Evolutionary conservation across 37 sponge, comb jelly and placozoan species (phyloP).

Genomic region (Bolinopsis microptera): DNA sequence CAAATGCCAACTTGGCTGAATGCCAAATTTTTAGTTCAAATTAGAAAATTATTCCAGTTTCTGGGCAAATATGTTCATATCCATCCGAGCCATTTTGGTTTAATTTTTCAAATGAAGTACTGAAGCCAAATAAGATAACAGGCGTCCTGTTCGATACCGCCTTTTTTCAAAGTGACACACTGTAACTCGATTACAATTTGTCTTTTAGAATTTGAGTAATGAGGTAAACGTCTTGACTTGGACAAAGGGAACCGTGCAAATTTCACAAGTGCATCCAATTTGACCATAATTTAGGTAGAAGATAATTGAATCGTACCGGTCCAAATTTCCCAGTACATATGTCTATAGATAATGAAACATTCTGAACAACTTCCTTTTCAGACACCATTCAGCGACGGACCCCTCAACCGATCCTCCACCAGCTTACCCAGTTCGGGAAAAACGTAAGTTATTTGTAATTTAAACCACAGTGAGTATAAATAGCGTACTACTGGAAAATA

Average conservation of each 20-base stretch:
- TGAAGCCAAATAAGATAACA: neutral
- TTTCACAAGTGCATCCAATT: neutral
- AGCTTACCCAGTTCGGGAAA: conserved; percentile 67
- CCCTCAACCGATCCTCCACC: conserved; percentile 65
- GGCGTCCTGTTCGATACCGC: neutral
- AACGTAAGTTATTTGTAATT: neutral
- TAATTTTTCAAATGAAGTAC: too few relatives aligned
- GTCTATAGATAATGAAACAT: too few relatives aligned
- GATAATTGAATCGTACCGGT: neutral
- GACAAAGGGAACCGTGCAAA: neutral
- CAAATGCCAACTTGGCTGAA: too few relatives aligned
- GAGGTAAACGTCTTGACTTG: neutral
- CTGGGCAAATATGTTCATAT: too few relatives aligned
- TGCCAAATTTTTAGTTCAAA: too few relatives aligned
- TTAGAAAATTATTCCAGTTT: too few relatives aligned
- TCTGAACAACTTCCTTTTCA: neutral
- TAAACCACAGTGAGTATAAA: neutral
- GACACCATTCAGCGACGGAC: neutral
- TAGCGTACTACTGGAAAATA: too few relatives aligned
- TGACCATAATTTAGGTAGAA: neutral
- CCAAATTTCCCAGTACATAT: neutral
- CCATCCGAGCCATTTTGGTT: too few relatives aligned
- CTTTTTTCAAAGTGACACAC: neutral
- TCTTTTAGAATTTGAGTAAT: neutral
- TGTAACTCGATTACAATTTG: neutral